Evolutionary conservation across 2,888 invertebrate species (phyloP).

Genomic region (Drosophila neotestacea): DNA sequence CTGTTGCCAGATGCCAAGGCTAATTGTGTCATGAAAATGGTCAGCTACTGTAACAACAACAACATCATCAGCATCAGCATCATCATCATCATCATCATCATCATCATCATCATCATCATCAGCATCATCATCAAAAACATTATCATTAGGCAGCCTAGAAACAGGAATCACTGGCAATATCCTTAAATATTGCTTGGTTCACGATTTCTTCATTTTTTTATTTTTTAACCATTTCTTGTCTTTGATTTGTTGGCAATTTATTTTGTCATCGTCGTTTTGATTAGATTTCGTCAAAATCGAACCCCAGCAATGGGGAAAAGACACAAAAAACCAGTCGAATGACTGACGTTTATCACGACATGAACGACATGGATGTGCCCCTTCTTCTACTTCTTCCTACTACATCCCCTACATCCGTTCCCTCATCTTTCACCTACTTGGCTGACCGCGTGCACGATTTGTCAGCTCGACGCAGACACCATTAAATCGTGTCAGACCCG

Average conservation of each 20-base stretch:
- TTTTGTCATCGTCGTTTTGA: slow-evolving; percentile 73
- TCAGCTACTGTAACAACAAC: slow-evolving; percentile 2
- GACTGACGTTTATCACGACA: slow-evolving; percentile 74
- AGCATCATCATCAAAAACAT: slow-evolving; percentile 22
- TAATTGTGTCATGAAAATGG: slow-evolving; percentile 53
- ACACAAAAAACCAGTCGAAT: slow-evolving; percentile 32
- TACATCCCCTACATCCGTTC: not conserved
- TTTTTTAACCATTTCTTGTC: slow-evolving; percentile 41
- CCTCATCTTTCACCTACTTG: not conserved
- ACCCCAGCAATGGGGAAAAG: slow-evolving; percentile 32
- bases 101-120: slow-evolving; percentile 3
- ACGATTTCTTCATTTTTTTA: slow-evolving; percentile 13
- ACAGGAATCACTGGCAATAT: slow-evolving; percentile 26
- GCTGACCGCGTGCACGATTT: slow-evolving; percentile 69
- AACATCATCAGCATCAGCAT: slow-evolving; percentile 10
- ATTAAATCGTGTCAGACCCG: slow-evolving; percentile 65
- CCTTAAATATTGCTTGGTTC: slow-evolving; percentile 12
- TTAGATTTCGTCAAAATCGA: slow-evolving; percentile 62
- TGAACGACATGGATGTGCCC: slow-evolving; percentile 42
- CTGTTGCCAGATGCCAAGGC: slow-evolving; percentile 42
- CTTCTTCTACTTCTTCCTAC: not conserved
- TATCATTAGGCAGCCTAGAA: slow-evolving; percentile 29
- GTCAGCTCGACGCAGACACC: slow-evolving; percentile 64
- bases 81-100: slow-evolving; percentile 21
- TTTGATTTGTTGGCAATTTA: slow-evolving; percentile 71